These are phyloP conservation scores for Drosophila kohkoa DNA, from an alignment of 1,140 invertebrate genomes.

Conservation along the genomic window DNA sequence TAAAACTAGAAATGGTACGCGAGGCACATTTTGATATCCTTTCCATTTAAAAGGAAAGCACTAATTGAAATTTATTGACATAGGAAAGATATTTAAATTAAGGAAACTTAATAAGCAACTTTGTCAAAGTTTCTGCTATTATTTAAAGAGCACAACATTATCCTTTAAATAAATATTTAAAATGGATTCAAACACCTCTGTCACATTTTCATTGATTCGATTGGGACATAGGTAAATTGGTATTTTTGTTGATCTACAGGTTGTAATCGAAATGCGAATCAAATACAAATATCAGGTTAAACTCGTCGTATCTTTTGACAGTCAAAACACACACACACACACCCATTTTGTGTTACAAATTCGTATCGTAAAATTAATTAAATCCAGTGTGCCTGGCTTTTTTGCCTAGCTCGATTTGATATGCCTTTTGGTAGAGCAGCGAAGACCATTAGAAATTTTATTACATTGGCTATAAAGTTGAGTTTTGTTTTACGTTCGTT, in stretches of 20 bases:
- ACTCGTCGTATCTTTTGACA: neutral
- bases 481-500: constrained; percentile 52
- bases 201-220: too few species aligned
- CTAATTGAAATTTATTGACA: neutral
- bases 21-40: neutral
- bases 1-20: neutral
- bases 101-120: too few species aligned
- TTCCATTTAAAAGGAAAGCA: neutral
- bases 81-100: too few species aligned
- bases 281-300: constrained; percentile 11
- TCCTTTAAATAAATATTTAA: too few species aligned
- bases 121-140: too few species aligned
- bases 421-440: constrained; percentile 42
- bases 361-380: constrained; percentile 66
- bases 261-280: constrained; percentile 4
- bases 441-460: constrained; percentile 71
- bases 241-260: neutral
- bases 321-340: constrained; percentile 11
- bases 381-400: constrained; percentile 45
- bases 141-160: too few species aligned
- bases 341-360: constrained; percentile 42
- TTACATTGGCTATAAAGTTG: constrained; percentile 61
- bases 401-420: constrained; percentile 52
- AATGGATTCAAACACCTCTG: too few species aligned
- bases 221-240: too few species aligned